phyloP scores from a whole-genome alignment of 2,888 invertebrate species.

The Carpatolechia fugitivella region DNA sequence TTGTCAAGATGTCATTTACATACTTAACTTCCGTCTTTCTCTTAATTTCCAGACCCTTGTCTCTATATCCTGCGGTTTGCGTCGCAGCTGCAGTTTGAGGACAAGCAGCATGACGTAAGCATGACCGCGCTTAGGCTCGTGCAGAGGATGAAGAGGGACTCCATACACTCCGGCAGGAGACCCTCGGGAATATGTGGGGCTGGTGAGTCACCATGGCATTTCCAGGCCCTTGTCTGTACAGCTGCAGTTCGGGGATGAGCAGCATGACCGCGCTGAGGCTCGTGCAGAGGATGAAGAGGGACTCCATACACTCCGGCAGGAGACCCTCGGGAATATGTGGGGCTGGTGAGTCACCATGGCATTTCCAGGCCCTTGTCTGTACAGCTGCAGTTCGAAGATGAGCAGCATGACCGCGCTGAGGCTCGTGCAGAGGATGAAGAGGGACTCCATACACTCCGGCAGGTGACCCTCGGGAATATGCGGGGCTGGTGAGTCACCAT shows the following conservation, averaged over 20 bases:
- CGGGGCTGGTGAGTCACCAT: conserved; percentile 91
- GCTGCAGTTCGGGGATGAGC: conserved; percentile 94
- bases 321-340: conserved; percentile 98
- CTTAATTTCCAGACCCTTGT: conserved; percentile 89
- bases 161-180: conserved; percentile 96
- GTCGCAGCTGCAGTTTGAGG: conserved; percentile 93
- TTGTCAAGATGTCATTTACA: too few species aligned
- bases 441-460: conserved; percentile 98
- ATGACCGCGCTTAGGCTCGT: conserved; percentile 96
- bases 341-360: conserved; percentile 87
- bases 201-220: conserved; percentile 81
- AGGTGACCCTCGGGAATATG: conserved; percentile 97
- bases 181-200: conserved; percentile 99
- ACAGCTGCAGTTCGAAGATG: conserved; percentile 95
- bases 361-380: conserved; percentile 93
- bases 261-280: conserved; percentile 96
- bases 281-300: conserved; percentile 98
- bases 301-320: conserved; percentile 97
- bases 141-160: conserved; percentile 98
- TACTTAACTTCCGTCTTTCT: background rate
- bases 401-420: conserved; percentile 97
- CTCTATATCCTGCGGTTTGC: conserved; percentile 97
- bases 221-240: conserved; percentile 97
- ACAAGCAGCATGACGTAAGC: conserved; percentile 95
- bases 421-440: conserved; percentile 97